A percentile compares a stretch with the other conserved stretches of the same genome.
Conservation (phyloP, 2,113 vertebrate species). For the Ailuropoda melanoleuca region DNA sequence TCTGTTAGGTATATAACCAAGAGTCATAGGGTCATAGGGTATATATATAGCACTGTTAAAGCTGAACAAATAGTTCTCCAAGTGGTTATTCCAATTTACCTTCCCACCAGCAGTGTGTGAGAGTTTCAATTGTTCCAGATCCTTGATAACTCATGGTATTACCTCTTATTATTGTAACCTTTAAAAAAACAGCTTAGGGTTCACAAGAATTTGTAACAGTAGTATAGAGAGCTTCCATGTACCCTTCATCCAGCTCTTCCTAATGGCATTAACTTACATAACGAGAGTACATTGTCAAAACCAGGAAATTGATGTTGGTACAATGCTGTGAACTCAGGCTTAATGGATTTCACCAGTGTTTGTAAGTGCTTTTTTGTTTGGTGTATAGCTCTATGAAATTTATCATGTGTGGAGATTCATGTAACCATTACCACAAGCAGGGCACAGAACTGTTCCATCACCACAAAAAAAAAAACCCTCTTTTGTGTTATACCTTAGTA, state of each 20-base stretch:
- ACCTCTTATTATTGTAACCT: not conserved
- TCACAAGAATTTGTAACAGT: not conserved
- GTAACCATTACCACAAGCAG: not conserved
- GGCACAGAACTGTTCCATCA: not conserved
- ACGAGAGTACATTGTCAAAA: not conserved
- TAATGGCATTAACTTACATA: not conserved
- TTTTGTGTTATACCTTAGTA: not conserved
- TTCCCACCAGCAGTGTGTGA: not conserved
- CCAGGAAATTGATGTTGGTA: not conserved
- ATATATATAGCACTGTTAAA: not conserved
- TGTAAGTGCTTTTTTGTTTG: not conserved
- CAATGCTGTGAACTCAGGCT: not conserved
- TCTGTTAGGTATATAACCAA: not conserved
- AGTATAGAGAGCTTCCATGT: not conserved
- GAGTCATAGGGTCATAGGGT: not conserved
- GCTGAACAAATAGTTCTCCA: not conserved
- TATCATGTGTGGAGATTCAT: not conserved
- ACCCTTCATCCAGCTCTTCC: not conserved
- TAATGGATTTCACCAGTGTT: not conserved
- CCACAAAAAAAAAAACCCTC: not conserved
- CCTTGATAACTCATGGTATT: not conserved
- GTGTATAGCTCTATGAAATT: not conserved
- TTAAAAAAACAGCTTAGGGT: not conserved
- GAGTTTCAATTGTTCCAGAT: not conserved
- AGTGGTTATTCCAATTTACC: conserved; percentile 7